phyloP scores from a whole-genome alignment of 2,797 vertebrate genomes.

The Rhynchonycteris naso region DNA sequence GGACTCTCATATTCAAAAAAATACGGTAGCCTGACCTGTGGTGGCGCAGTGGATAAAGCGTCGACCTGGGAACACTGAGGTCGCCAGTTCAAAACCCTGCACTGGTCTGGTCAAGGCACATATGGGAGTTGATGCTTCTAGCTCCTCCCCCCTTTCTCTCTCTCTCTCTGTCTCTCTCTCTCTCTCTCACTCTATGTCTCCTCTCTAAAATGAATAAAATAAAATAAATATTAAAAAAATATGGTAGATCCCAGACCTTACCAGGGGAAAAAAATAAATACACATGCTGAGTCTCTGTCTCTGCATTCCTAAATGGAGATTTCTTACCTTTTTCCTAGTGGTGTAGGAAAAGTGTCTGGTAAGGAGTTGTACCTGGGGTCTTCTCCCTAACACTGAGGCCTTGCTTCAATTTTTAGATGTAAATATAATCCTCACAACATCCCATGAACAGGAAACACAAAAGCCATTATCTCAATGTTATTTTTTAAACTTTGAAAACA shows the following conservation, averaged over 20 bases:
- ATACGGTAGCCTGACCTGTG: too few species aligned
- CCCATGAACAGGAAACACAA: neutral
- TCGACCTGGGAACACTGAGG: too few species aligned
- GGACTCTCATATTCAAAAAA: neutral
- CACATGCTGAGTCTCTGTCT: neutral
- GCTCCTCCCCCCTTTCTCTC: too few species aligned
- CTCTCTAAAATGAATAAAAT: too few species aligned
- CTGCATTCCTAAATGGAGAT: neutral
- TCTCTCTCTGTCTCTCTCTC: too few species aligned
- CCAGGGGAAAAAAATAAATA: neutral
- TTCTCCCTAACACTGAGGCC: neutral
- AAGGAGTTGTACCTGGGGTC: neutral
- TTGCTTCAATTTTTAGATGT: constrained; percentile 26
- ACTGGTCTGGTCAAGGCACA: too few species aligned
- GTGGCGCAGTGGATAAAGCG: too few species aligned
- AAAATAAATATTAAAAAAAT: too few species aligned
- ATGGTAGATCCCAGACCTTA: neutral
- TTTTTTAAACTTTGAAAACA: neutral
- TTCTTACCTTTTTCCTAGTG: neutral
- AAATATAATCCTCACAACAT: neutral
- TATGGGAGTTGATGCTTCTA: too few species aligned
- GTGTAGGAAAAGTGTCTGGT: neutral
- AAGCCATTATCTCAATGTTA: neutral
- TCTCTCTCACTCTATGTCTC: too few species aligned
- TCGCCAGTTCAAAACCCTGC: too few species aligned